A percentile compares a stretch with the other conserved stretches of the same genome.
phyloP scores from a whole-genome alignment of 2,113 vertebrate species.

The Tringa solitaria region DNA sequence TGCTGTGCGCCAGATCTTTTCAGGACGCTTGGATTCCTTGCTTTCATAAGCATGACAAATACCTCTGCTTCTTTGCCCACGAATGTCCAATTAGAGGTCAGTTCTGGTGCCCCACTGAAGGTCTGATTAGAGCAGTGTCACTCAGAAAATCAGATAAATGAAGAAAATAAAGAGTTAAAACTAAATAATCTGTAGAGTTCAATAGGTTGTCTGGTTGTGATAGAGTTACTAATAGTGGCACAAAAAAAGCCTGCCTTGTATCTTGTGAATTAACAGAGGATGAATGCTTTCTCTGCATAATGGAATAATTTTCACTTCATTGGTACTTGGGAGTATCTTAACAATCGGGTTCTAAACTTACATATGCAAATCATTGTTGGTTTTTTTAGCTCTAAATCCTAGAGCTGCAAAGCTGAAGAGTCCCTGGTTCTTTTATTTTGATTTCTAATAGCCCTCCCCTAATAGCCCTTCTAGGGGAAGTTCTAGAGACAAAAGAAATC shows the following conservation, averaged over 20 bases:
- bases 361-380: neutral
- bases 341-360: neutral
- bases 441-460: neutral
- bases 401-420: neutral
- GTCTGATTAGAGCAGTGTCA: neutral
- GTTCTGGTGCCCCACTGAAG: neutral
- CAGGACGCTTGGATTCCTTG: neutral
- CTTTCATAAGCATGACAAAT: neutral
- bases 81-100: neutral
- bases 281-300: neutral
- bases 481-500: neutral
- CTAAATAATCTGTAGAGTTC: neutral
- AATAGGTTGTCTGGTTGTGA: neutral
- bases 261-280: neutral
- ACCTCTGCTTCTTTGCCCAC: neutral
- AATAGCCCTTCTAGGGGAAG: too few relatives aligned
- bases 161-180: neutral
- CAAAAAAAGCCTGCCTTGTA: neutral
- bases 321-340: neutral
- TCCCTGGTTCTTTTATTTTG: neutral
- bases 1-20: neutral
- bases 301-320: neutral
- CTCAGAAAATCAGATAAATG: neutral
- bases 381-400: neutral
- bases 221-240: neutral